Evolutionary conservation across 2,888 invertebrate genomes (phyloP).

Genomic region (Luperina testacea): DNA sequence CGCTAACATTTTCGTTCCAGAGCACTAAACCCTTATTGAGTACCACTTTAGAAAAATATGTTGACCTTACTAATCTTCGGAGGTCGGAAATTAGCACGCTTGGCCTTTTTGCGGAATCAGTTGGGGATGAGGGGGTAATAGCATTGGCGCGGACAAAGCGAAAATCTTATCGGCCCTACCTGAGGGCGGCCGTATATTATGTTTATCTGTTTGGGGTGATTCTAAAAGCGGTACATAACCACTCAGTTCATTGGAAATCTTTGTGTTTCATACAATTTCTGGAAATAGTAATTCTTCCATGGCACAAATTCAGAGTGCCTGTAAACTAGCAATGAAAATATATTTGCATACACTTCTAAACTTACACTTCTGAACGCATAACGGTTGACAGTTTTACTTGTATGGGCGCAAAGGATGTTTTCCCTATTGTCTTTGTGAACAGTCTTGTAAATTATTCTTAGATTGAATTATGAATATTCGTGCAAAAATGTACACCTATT

Average conservation of each 20-base stretch:
- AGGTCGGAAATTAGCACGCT: constrained; percentile 52
- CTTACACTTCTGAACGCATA: background rate
- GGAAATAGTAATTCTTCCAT: background rate
- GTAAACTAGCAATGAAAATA: background rate
- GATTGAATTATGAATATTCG: constrained; percentile 2
- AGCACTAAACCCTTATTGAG: constrained; percentile 29
- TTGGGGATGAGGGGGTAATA: constrained; percentile 39
- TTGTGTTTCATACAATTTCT: background rate
- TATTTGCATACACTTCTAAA: background rate
- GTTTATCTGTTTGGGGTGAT: constrained; percentile 7
- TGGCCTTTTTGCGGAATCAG: constrained; percentile 51
- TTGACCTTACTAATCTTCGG: constrained; percentile 52
- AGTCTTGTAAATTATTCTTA: background rate
- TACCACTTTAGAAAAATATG: constrained; percentile 34
- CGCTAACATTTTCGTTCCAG: constrained; percentile 11
- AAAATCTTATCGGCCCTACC: constrained; percentile 41
- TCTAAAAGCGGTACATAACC: constrained; percentile 12
- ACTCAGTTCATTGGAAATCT: background rate
- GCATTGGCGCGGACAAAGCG: constrained; percentile 41
- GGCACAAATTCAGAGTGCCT: background rate
- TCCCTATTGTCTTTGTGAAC: background rate
- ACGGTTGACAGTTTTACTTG: background rate
- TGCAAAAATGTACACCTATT: constrained; percentile 9
- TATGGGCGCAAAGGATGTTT: background rate
- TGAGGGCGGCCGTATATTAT: constrained; percentile 14